phyloP scores from a whole-genome alignment of 2,888 invertebrate species.

The Scotopteryx bipunctaria region DNA sequence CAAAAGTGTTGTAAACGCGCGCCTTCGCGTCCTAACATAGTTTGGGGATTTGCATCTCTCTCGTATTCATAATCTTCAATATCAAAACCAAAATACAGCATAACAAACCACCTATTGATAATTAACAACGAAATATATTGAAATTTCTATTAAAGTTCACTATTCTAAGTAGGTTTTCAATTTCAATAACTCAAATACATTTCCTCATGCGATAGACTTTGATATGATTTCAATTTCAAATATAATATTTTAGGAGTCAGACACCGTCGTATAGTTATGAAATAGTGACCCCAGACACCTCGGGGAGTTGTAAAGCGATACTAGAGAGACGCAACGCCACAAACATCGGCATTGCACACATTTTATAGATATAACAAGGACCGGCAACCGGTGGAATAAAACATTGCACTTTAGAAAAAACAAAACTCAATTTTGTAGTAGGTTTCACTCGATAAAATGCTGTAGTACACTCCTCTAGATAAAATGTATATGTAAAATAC shows the following conservation, averaged over 20 bases:
- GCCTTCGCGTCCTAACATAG: conserved; percentile 70
- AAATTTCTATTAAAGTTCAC: neutral
- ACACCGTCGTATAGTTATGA: conserved; percentile 28
- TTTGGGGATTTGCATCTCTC: conserved; percentile 42
- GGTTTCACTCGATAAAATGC: conserved; percentile 82
- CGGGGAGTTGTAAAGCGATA: conserved; percentile 49
- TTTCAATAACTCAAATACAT: conserved; percentile 16
- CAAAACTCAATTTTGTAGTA: conserved; percentile 84
- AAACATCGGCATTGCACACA: conserved; percentile 71
- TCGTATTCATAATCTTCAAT: conserved; percentile 16
- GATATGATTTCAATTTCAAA: conserved; percentile 27
- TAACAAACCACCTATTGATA: neutral
- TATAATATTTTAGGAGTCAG: conserved; percentile 20
- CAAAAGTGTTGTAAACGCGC: conserved; percentile 79
- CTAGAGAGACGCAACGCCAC: conserved; percentile 55
- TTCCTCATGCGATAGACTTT: conserved; percentile 16
- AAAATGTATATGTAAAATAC: conserved; percentile 83
- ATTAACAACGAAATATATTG: neutral
- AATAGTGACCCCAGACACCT: conserved; percentile 51
- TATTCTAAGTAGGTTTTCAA: conserved; percentile 2
- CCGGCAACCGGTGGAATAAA: conserved; percentile 82
- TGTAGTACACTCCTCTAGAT: conserved; percentile 82
- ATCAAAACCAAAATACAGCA: neutral
- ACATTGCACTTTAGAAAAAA: conserved; percentile 81
- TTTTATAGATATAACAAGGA: conserved; percentile 74